A percentile compares a stretch with the other conserved stretches of the same genome.
Evolutionary conservation across 1,140 invertebrate genomes (phyloP).

Genomic region (Eueides isabella): DNA sequence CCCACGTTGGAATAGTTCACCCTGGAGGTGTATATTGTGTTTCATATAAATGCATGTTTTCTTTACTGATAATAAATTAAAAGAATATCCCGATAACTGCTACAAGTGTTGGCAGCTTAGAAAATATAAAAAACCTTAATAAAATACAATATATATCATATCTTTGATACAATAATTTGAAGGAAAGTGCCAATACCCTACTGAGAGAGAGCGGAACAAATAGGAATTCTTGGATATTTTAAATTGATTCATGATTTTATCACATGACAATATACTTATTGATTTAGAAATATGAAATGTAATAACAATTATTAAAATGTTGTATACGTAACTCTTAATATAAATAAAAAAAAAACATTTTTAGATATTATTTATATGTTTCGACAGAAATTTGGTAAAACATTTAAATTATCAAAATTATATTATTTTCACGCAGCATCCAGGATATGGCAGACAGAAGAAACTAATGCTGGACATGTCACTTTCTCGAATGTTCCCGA

Average conservation of each 20-base stretch:
- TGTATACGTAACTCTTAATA: background rate
- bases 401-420: too few relatives aligned
- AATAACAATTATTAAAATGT: background rate
- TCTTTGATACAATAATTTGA: slow-evolving; percentile 32
- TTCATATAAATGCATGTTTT: too few relatives aligned
- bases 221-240: slow-evolving; percentile 22
- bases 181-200: slow-evolving; percentile 39
- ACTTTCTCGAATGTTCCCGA: too few relatives aligned
- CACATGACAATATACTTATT: slow-evolving; percentile 4
- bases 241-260: slow-evolving; percentile 16
- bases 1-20: too few relatives aligned
- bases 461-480: too few relatives aligned
- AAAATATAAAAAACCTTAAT: slow-evolving; percentile 22
- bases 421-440: too few relatives aligned
- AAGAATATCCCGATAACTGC: slow-evolving; percentile 14
- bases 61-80: background rate
- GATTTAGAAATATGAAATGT: background rate
- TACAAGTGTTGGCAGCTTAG: slow-evolving; percentile 41
- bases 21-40: too few relatives aligned
- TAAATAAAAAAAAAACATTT: background rate
- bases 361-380: background rate
- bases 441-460: too few relatives aligned
- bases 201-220: slow-evolving; percentile 38
- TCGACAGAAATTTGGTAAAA: too few relatives aligned
- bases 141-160: slow-evolving; percentile 20